Conservation (phyloP, 2,888 invertebrate species). For the Drosophila algonquin region DNA sequence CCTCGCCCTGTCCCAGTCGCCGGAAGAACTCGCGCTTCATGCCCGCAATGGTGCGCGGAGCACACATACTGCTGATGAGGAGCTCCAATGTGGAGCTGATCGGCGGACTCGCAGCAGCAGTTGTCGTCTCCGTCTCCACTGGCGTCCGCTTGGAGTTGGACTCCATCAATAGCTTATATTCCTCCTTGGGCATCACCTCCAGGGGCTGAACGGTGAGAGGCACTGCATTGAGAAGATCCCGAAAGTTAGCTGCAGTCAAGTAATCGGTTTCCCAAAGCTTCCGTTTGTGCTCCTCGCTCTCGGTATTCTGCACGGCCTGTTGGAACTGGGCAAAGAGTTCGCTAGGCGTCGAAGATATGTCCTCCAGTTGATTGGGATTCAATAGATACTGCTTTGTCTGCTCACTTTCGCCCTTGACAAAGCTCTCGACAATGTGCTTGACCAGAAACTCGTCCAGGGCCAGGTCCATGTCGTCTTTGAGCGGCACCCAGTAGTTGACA, state of each 20-base stretch:
- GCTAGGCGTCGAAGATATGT: conserved; percentile 45
- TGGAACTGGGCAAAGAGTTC: conserved; percentile 56
- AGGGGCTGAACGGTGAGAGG: conserved; percentile 31
- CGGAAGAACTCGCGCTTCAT: conserved; percentile 85
- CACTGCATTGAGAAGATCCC: conserved; percentile 8
- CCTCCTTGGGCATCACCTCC: conserved; percentile 50
- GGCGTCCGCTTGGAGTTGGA: conserved; percentile 54
- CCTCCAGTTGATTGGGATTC: conserved; percentile 88
- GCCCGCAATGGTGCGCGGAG: conserved; percentile 86
- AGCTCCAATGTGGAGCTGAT: conserved; percentile 61
- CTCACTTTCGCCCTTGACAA: conserved; percentile 85
- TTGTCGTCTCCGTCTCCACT: too few species aligned
- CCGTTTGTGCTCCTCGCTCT: conserved; percentile 27
- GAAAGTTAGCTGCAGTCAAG: conserved; percentile 36
- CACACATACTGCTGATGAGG: conserved; percentile 88
- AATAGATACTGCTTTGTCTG: conserved; percentile 85
- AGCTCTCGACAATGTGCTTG: conserved; percentile 87
- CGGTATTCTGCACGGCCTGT: conserved; percentile 37
- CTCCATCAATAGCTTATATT: conserved; percentile 48
- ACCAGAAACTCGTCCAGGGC: conserved; percentile 87
- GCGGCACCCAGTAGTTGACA: conserved; percentile 89
- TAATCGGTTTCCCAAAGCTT: conserved; percentile 54
- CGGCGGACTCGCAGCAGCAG: conserved; percentile 4
- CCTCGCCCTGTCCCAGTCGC: conserved; percentile 31
- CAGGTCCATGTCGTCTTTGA: conserved; percentile 83